Evolutionary conservation across 2,797 vertebrate genomes (phyloP).

Genomic region (Podarcis siculus): DNA sequence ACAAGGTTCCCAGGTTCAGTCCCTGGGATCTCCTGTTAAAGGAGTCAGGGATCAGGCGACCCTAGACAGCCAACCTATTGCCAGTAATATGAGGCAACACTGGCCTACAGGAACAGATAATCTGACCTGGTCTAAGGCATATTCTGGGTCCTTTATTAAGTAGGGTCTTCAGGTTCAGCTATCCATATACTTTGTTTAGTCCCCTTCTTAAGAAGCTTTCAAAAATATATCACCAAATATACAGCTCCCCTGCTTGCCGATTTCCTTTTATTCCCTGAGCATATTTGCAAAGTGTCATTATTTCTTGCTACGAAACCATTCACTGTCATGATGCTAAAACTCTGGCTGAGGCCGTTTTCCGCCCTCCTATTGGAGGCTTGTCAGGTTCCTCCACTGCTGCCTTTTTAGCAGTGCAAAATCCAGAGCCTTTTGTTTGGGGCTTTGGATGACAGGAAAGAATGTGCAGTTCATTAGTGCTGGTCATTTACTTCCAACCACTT

Average conservation of each 20-base stretch:
- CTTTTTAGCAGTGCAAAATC: conserved; percentile 36
- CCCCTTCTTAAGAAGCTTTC: conserved; percentile 13
- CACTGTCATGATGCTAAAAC: background rate
- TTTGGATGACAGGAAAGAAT: conserved; percentile 38
- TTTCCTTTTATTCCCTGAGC: background rate
- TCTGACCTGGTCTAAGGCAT: background rate
- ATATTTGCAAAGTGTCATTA: background rate
- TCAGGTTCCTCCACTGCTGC: background rate
- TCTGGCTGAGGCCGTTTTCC: background rate
- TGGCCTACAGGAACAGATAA: background rate
- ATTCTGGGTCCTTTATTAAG: background rate
- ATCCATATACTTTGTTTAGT: background rate
- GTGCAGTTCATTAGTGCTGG: conserved; percentile 39
- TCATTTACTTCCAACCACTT: conserved; percentile 41
- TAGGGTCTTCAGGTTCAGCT: background rate
- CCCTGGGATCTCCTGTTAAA: background rate
- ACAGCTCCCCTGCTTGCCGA: background rate
- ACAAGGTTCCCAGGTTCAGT: background rate
- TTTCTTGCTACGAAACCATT: background rate
- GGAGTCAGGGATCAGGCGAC: no score
- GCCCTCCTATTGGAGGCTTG: background rate
- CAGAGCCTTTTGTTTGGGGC: conserved; percentile 22
- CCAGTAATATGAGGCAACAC: no score
- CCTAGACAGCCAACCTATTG: background rate
- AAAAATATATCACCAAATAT: background rate